phyloP scores from a whole-genome alignment of 2,888 invertebrate species.

The Alsophila aescularia region DNA sequence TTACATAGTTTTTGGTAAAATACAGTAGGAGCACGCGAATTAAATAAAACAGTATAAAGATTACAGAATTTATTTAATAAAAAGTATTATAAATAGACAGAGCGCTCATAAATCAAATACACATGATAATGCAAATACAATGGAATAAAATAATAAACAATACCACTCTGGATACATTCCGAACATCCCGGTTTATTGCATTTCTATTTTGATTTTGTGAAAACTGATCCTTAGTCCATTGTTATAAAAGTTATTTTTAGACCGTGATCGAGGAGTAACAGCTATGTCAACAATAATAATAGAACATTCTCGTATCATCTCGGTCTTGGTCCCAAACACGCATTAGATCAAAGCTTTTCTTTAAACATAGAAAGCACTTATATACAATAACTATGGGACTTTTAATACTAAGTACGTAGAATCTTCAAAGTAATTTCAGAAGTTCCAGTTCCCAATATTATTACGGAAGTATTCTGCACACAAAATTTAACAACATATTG shows the following conservation, averaged over 20 bases:
- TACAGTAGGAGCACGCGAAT: too few relatives aligned
- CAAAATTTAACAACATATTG: slow-evolving; percentile 50
- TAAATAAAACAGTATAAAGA: slow-evolving; percentile 3
- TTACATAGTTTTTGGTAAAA: not conserved
- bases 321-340: slow-evolving; percentile 20
- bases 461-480: slow-evolving; percentile 48
- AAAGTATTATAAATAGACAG: slow-evolving; percentile 62
- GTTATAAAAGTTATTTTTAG: slow-evolving; percentile 10
- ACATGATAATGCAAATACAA: slow-evolving; percentile 68
- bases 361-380: slow-evolving; percentile 23
- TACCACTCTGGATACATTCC: slow-evolving; percentile 53
- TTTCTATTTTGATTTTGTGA: slow-evolving; percentile 25
- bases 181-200: slow-evolving; percentile 33
- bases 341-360: slow-evolving; percentile 17
- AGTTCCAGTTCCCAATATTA: slow-evolving; percentile 17
- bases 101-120: slow-evolving; percentile 66
- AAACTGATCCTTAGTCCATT: slow-evolving; percentile 19
- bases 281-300: slow-evolving; percentile 16
- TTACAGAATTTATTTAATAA: slow-evolving; percentile 58
- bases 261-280: slow-evolving; percentile 6
- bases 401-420: slow-evolving; percentile 17
- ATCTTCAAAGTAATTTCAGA: slow-evolving; percentile 1
- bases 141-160: slow-evolving; percentile 61
- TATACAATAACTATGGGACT: slow-evolving; percentile 20
- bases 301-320: slow-evolving; percentile 16